Base-by-base conservation (phyloP, 2,888 invertebrate species). In the Macrosoma leucophasiata region DNA sequence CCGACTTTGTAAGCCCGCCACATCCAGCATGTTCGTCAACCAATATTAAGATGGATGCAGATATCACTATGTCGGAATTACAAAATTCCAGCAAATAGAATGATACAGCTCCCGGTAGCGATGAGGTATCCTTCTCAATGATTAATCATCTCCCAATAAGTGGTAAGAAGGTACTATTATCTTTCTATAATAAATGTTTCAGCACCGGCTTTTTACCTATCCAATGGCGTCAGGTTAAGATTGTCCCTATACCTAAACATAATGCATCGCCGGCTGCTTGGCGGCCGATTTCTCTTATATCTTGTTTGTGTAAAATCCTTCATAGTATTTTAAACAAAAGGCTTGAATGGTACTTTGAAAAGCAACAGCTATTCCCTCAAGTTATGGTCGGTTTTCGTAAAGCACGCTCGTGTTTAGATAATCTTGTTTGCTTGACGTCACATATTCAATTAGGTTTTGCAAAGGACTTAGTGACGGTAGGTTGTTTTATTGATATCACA, bases 401-500 rank as follows among this genome's bases (percentile, higher is more conserved):
- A 32, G 13, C 31, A 1, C 24, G 35, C 5, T 46, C 44, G 2
- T 41, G 46, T 22, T 32, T 34, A 11, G 44, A 46, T 27, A 41
- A 22, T 34, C 13, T 44, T 2, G 11, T 27, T 1, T 11, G 30
- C 2, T 9, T 48, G 17, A 27, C 39, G 1, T 19, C 39, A 13
- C 10, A 13, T 9, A 35, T 48, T 13, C 40, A 42, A 25, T 13
- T 17, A 13, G 55, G 51, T 2, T 48, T 52, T 26, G 27, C 39
- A 1, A 36, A 46, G n/a, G 29, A 34, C 12, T 4, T 18, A 1
- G 0, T 17, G 4, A 54, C 52, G 0, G 8, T 46, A 2, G 51
- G 23, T 0, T 55, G 50, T 26, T 53, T 54, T 33, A 10, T 56
- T 13, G 57, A 57, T 27, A 43, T 58, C 4, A 36, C 53, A n/a